phyloP scores from a whole-genome alignment of 2,113 vertebrate genomes.

The Onychostoma macrolepis region DNA sequence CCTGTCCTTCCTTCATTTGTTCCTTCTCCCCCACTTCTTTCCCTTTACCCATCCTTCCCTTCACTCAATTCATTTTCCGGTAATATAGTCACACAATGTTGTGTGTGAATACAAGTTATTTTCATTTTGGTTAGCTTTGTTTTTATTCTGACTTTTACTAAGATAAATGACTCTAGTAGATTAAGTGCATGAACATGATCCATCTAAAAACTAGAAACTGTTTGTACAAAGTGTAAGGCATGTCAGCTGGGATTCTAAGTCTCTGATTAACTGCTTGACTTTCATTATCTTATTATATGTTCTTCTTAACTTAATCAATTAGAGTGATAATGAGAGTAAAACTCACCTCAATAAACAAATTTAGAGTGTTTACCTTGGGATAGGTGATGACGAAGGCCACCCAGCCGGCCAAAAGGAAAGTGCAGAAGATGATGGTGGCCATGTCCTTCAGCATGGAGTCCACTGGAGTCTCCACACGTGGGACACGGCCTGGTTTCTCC shows the following conservation, averaged over 20 bases:
- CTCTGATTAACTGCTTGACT: neutral
- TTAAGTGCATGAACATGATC: too few species aligned
- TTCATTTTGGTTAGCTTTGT: too few species aligned
- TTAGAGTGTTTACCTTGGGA: constrained; percentile 81
- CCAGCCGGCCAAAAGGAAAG: constrained; percentile 94
- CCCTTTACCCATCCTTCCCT: neutral
- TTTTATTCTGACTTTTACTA: too few species aligned
- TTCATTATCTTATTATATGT: too few species aligned
- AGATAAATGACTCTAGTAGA: too few species aligned
- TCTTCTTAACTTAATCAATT: too few species aligned
- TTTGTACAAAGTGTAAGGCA: too few species aligned
- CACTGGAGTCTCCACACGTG: constrained; percentile 83
- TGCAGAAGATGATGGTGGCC: constrained; percentile 95
- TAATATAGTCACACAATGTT: neutral
- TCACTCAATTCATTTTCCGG: neutral
- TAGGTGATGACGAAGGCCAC: constrained; percentile 96
- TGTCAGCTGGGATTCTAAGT: too few species aligned
- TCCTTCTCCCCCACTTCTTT: neutral
- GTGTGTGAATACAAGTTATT: too few species aligned
- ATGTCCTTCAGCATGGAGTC: constrained; percentile 96
- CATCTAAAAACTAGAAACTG: too few species aligned
- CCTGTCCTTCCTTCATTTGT: neutral
- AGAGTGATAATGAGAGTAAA: neutral
- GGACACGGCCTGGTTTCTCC: constrained; percentile 71
- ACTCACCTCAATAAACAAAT: neutral